Base-by-base conservation (phyloP, 2,888 invertebrate genomes). In the Andrena minutula region DNA sequence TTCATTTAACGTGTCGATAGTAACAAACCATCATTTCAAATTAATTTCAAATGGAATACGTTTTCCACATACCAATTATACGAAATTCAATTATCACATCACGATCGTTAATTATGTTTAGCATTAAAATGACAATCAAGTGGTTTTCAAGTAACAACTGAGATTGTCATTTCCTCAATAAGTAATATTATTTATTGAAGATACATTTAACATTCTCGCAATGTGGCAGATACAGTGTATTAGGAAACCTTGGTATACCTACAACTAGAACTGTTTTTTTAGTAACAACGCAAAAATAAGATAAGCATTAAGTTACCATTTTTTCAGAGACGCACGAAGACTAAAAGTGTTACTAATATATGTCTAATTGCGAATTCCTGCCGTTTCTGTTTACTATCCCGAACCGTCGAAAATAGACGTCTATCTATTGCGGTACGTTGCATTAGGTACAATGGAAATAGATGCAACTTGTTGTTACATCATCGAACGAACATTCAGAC, bases 361-460 rank as follows among this genome's bases (percentile, higher is more conserved):
- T 47, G 35, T 49, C 63, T 53, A 61, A 81, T 75, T 72, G 47
- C 58, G 72, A 82, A 60, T 82, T 75, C 69, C 53, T 81, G 68
- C 65, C 76, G 66, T 41, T 69, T 75, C 69, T 81, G 75, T 82
- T 82, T 82, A 82, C 75, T 64, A 82, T 72, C 63, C 16, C 68
- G 41, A 51, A 49, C 16, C 26, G 68, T 68, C 72, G 12, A 69
- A 76, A 81, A 82, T 82, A 82, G 72, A 56, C 35, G 10, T 47
- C 58, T 64, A 47, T 47, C 41, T 65, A 53, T 81, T 61, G 66
- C 72, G 28, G 66, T 41, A 12, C 51, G 58, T 72, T 81, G 82
- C 82, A 81, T 72, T 72, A 64, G 72, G 58, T 20, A 73, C 82
- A 81, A 75, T 82, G 26, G 72, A 81, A 82, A 81, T 82, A 82